Conservation (phyloP, 2,797 vertebrate species). For the Lacerta viridis region DNA sequence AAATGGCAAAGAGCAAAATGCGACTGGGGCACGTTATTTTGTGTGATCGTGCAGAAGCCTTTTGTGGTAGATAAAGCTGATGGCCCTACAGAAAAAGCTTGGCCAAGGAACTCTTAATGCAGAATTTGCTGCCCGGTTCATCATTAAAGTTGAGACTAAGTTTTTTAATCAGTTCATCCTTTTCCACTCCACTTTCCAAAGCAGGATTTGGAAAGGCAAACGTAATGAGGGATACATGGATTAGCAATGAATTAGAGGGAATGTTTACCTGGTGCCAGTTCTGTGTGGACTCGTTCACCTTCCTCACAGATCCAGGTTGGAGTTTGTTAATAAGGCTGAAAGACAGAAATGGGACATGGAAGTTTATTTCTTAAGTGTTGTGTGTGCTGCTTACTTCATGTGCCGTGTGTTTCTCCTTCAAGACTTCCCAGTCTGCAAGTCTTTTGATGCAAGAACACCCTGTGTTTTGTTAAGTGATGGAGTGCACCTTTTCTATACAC, state of each 20-base stretch:
- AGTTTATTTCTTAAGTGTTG: neutral
- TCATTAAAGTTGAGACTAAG: neutral
- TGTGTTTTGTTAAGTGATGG: neutral
- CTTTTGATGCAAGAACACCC: neutral
- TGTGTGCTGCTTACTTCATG: neutral
- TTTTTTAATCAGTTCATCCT: neutral
- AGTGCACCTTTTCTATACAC: neutral
- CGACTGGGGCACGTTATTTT: neutral
- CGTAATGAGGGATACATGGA: too few relatives aligned
- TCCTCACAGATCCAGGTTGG: slow-evolving; percentile 92
- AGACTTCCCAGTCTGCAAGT: neutral
- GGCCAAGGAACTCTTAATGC: neutral
- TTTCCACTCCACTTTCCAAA: neutral
- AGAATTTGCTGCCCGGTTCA: neutral
- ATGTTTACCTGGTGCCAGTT: slow-evolving; percentile 75
- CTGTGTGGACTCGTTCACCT: slow-evolving; percentile 89
- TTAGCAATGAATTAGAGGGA: neutral
- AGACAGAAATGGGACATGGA: neutral
- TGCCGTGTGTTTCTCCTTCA: neutral
- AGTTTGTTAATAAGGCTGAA: slow-evolving; percentile 93
- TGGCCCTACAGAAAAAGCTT: neutral
- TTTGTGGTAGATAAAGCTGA: neutral
- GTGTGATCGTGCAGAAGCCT: too few relatives aligned
- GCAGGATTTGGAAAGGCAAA: neutral
- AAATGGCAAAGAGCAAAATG: neutral